phyloP scores from a whole-genome alignment of 1,140 invertebrate species.

The Drusus annulatus region DNA sequence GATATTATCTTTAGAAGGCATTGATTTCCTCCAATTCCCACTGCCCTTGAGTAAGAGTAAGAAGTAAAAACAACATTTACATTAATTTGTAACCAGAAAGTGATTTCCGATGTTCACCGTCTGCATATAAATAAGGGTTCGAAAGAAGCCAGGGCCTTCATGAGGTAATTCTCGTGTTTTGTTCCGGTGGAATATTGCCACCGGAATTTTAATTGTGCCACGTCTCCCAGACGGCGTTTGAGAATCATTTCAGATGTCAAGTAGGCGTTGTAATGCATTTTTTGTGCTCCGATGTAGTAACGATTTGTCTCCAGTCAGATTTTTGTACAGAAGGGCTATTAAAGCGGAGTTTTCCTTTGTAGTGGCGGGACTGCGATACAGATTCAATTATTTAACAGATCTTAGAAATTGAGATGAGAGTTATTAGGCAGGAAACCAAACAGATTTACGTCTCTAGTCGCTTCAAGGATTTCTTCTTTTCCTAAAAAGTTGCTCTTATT shows the following conservation, averaged over 20 bases:
- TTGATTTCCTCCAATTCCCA: no score
- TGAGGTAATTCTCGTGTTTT: slow-evolving; percentile 29
- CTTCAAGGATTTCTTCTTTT: no score
- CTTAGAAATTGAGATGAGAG: no score
- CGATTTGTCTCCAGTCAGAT: background rate
- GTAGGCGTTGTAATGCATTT: background rate
- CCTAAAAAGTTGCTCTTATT: no score
- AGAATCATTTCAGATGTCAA: background rate
- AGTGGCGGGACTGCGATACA: no score
- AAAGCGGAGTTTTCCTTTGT: no score
- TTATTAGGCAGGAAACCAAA: no score
- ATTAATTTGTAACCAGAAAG: slow-evolving; percentile 15
- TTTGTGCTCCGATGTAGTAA: background rate
- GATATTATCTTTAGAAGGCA: no score
- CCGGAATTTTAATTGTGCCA: slow-evolving; percentile 26
- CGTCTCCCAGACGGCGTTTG: slow-evolving; percentile 13
- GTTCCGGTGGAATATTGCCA: slow-evolving; percentile 24
- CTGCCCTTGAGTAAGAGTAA: no score
- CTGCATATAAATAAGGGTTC: slow-evolving; percentile 32
- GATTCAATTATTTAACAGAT: no score
- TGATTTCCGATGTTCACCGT: slow-evolving; percentile 23
- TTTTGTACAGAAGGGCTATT: no score
- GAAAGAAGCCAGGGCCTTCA: background rate
- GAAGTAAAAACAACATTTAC: background rate
- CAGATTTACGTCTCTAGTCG: no score